Base-by-base conservation (phyloP, 2,797 vertebrate species). In the Anabas testudineus region DNA sequence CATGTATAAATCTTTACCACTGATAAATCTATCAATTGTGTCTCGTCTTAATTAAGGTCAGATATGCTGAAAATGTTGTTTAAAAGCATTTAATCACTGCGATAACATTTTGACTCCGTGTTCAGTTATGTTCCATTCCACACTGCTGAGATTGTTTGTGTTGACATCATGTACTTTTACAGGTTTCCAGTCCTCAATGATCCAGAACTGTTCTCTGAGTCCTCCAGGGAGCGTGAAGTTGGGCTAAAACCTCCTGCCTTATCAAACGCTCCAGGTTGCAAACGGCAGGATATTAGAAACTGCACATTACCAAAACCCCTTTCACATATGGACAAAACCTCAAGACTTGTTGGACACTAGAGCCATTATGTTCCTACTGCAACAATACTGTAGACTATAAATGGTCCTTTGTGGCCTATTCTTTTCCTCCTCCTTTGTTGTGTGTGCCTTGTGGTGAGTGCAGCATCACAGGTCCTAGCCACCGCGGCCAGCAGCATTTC, bases 121-220 rank as follows among this genome's bases (percentile, higher is more conserved):
- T 65, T 81, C 39, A 34, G 22, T 58, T 59, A 61, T 58, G 71
- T 85, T 80, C 54, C 49, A 59, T 61, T 78, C 58, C 58, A 46
- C 77, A 67, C 74, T 39, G 67, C 78, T 81, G 59, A 89, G 65
- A 84, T 91, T 71, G 78, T 87, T 80, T 55, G 49, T 67, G 74
- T 73, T 79, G 78, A 76, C 80, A 84, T 83, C 60, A 58, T 80
- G 70, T 66, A 81, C 79, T 89, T 90, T 80, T 76, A 88, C 48
- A 60, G 75, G 71, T 79, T 83, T 85, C 65, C 65, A 77, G 62
- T 73, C 76, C 71, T 89, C 83, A 85, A 66, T 89, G 87, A 92
- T 89, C 92, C 90, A 86, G 78, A 91, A 87, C 86, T 87, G 78
- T 90, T 92, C 78, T 69, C 71, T 54, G 59, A 45, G 53, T 86